These are phyloP conservation scores for Bufo gargarizans DNA, from an alignment of 2,113 vertebrate species.

Conservation along the genomic window DNA sequence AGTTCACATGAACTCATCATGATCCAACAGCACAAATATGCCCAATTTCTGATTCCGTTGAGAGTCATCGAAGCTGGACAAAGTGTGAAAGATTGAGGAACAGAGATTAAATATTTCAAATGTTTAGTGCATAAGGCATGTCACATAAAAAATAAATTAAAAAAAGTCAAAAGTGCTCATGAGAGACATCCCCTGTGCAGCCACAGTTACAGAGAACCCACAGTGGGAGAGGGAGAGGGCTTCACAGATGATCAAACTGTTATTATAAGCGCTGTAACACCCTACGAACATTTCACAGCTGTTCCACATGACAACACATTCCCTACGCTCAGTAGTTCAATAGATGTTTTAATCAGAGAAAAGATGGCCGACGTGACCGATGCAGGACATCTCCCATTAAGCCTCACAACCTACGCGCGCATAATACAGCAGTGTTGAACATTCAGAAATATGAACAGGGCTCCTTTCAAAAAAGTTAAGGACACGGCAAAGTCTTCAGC, in stretches of 20 bases:
- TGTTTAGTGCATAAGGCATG: background rate
- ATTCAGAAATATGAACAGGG: conserved; percentile 17
- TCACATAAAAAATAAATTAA: background rate
- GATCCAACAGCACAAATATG: conserved; percentile 16
- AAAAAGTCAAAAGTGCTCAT: background rate
- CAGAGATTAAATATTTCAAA: background rate
- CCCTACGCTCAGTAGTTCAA: background rate
- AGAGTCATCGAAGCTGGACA: background rate
- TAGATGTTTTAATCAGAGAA: background rate
- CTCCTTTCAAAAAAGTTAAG: conserved; percentile 37
- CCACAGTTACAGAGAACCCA: background rate
- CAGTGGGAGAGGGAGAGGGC: background rate
- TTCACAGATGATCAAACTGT: too few species aligned
- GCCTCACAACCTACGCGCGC: background rate
- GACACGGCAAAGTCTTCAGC: conserved; percentile 16
- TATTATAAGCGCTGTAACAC: background rate
- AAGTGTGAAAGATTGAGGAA: background rate
- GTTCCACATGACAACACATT: background rate
- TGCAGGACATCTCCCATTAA: conserved; percentile 7
- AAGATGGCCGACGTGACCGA: background rate
- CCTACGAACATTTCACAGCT: background rate
- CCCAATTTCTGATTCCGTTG: background rate
- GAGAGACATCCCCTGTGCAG: background rate
- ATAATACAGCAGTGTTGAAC: conserved; percentile 21
- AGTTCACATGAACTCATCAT: conserved; percentile 27